A percentile compares a stretch with the other conserved stretches of the same genome.
phyloP scores from a whole-genome alignment of 2,888 invertebrate species.

The Pediacus dermestoides region DNA sequence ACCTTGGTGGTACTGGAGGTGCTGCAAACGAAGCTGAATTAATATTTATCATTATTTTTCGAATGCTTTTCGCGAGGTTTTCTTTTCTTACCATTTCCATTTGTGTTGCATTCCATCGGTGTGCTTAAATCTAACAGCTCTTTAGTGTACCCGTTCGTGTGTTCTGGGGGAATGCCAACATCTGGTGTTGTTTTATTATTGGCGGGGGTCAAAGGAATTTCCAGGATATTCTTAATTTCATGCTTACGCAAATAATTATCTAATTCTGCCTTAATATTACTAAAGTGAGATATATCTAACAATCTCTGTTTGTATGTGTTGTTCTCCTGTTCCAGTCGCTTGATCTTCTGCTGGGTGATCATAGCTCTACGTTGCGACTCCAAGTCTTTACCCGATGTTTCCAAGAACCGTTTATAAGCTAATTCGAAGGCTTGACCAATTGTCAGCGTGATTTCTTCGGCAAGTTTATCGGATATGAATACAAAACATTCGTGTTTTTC shows the following conservation, averaged over 20 bases:
- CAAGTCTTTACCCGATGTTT: conserved; percentile 84
- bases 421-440: conserved; percentile 98
- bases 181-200: background rate
- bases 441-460: conserved; percentile 95
- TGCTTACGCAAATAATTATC: conserved; percentile 53
- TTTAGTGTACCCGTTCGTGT: conserved; percentile 24
- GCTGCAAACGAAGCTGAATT: conserved; percentile 36
- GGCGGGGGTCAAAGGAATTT: conserved; percentile 42
- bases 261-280: conserved; percentile 53
- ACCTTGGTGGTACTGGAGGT: conserved; percentile 53
- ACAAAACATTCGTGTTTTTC: conserved; percentile 95
- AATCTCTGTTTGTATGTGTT: conserved; percentile 70
- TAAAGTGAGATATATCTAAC: conserved; percentile 58
- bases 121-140: conserved; percentile 42
- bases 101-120: conserved; percentile 30
- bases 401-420: conserved; percentile 92
- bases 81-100: conserved; percentile 42
- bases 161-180: conserved; percentile 19
- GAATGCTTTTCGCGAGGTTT: too few species aligned
- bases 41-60: too few species aligned
- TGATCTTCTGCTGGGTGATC: conserved; percentile 80
- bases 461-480: conserved; percentile 94
- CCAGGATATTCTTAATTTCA: conserved; percentile 54
- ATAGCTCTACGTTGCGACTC: conserved; percentile 78
- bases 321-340: conserved; percentile 82